Conservation (phyloP, 2,888 invertebrate species). For the Drosophila imparisetae region DNA sequence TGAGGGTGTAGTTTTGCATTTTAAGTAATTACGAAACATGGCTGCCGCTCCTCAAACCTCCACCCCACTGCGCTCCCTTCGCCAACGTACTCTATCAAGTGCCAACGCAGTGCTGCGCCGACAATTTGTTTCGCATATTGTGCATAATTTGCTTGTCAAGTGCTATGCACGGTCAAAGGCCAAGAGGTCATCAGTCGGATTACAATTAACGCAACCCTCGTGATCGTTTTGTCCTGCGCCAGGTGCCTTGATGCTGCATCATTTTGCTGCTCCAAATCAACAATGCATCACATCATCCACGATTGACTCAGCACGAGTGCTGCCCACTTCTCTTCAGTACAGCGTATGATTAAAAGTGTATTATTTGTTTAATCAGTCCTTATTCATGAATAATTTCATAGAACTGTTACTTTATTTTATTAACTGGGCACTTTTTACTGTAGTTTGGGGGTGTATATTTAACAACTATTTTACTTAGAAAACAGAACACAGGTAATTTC, state of each 20-base stretch:
- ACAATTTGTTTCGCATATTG: slow-evolving; percentile 21
- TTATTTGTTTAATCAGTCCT: neutral
- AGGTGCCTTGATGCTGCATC: slow-evolving; percentile 34
- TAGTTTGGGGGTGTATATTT: neutral
- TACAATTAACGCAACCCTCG: slow-evolving; percentile 23
- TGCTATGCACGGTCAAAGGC: slow-evolving; percentile 30
- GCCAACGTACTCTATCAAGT: slow-evolving; percentile 11
- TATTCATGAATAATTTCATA: neutral
- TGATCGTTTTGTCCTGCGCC: slow-evolving; percentile 10
- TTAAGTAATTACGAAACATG: slow-evolving; percentile 62
- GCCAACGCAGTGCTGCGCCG: slow-evolving; percentile 4
- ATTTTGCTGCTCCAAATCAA: neutral
- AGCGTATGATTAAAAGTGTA: neutral
- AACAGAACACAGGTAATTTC: too few species aligned
- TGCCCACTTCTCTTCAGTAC: neutral
- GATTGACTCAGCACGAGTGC: neutral
- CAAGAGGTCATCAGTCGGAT: slow-evolving; percentile 23
- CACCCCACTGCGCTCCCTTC: neutral
- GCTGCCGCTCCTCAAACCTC: slow-evolving; percentile 4
- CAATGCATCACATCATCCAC: neutral
- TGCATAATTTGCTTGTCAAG: slow-evolving; percentile 34
- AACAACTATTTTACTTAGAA: too few species aligned
- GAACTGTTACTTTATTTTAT: neutral
- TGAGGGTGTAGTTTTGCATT: slow-evolving; percentile 56
- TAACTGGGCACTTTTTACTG: neutral